Evolutionary conservation across 2,888 invertebrate species (phyloP).

Genomic region (Sinhomidia bicolor): DNA sequence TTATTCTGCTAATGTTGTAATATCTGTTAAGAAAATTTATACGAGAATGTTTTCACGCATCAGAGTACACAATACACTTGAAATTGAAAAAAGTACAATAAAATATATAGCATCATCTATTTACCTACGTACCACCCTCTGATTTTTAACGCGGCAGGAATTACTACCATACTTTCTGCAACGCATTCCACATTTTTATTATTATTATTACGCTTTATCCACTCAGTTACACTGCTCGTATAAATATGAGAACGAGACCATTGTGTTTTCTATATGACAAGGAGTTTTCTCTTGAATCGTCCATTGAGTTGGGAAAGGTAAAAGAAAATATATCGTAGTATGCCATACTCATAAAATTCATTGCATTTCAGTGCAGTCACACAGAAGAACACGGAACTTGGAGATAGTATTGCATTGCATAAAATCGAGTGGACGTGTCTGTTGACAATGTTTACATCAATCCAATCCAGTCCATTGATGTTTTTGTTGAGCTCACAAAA

Average conservation of each 20-base stretch:
- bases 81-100: conserved; percentile 7
- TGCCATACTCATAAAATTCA: conserved; percentile 56
- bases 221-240: not conserved
- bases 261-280: not conserved
- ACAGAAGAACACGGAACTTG: not conserved
- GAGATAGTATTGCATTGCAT: not conserved
- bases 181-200: not conserved
- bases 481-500: not conserved
- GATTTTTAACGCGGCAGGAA: conserved; percentile 50
- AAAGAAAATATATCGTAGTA: too few species aligned
- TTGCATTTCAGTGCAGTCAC: conserved; percentile 42
- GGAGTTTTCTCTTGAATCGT: not conserved
- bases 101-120: too few species aligned
- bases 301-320: not conserved
- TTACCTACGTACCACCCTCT: not conserved
- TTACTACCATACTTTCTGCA: not conserved
- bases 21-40: not conserved
- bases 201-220: not conserved
- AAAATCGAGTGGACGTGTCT: conserved; percentile 41
- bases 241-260: conserved; percentile 1
- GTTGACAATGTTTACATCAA: conserved; percentile 38
- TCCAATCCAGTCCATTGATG: not conserved
- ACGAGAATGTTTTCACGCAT: not conserved
- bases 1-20: too few species aligned
- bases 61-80: not conserved